phyloP scores from a whole-genome alignment of 2,888 invertebrate genomes.

The Blastobasis adustella region DNA sequence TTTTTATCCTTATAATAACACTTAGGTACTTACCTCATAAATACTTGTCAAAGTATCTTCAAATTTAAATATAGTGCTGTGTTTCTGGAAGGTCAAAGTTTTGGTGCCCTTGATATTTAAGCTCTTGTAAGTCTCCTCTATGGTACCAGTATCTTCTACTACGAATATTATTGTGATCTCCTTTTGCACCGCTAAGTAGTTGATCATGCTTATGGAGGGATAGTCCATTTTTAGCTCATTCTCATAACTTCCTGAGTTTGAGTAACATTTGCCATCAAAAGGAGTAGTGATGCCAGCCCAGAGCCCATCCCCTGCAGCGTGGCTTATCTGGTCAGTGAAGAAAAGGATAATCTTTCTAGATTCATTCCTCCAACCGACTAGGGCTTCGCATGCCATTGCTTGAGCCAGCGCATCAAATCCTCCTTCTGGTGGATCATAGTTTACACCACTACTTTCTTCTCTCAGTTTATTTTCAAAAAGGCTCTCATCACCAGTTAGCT shows the following conservation, averaged over 20 bases:
- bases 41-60: conserved; percentile 26
- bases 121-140: conserved; percentile 19
- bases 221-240: conserved; percentile 80
- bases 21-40: conserved; percentile 34
- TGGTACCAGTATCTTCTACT: conserved; percentile 9
- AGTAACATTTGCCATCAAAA: conserved; percentile 82
- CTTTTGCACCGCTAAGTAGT: conserved; percentile 45
- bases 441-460: conserved; percentile 56
- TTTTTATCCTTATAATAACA: background rate
- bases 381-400: conserved; percentile 74
- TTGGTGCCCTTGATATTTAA: conserved; percentile 36
- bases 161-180: conserved; percentile 40
- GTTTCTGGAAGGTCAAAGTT: conserved; percentile 9
- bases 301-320: conserved; percentile 87
- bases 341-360: conserved; percentile 85
- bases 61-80: conserved; percentile 8
- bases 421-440: conserved; percentile 84
- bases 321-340: conserved; percentile 85
- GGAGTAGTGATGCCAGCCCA: conserved; percentile 79
- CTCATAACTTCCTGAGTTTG: conserved; percentile 68
- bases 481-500: conserved; percentile 73
- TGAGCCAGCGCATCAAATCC: conserved; percentile 93
- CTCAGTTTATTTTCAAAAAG: conserved; percentile 55
- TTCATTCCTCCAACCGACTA: conserved; percentile 85
- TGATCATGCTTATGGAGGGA: conserved; percentile 83